Percentiles rank a stretch among this genome's conserved stretches.
phyloP scores from a whole-genome alignment of 2,888 invertebrate species.

The Cephus spinipes region DNA sequence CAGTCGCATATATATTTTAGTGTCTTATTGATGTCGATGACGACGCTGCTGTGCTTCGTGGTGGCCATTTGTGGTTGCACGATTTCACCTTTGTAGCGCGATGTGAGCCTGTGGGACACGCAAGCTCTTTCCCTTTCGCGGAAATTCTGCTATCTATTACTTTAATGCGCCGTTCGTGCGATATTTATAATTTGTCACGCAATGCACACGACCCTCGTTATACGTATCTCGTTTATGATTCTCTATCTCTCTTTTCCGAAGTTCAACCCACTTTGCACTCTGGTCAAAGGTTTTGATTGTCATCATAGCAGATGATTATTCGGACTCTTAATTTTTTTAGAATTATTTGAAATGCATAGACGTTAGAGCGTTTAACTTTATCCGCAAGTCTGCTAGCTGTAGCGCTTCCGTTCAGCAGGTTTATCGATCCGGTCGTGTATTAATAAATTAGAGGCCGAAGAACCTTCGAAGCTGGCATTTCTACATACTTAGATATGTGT shows the following conservation, averaged over 20 bases:
- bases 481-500: neutral
- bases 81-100: neutral
- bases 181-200: neutral
- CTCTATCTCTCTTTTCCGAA: neutral
- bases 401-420: slow-evolving; percentile 12
- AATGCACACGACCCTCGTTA: neutral
- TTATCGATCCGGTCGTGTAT: slow-evolving; percentile 5
- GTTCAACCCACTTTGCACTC: neutral
- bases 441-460: slow-evolving; percentile 4
- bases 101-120: neutral
- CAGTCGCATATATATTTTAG: neutral
- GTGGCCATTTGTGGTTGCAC: neutral
- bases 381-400: neutral
- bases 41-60: neutral
- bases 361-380: neutral
- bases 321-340: neutral
- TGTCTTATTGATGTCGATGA: neutral
- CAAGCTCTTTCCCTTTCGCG: neutral
- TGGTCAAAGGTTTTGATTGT: neutral
- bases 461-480: neutral
- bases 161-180: neutral
- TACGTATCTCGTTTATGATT: neutral
- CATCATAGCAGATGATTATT: neutral
- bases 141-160: neutral
- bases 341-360: neutral